A percentile compares a stretch with the other conserved stretches of the same genome.
Conservation (phyloP, 2,888 invertebrate genomes). For the Drosophila colorata region DNA sequence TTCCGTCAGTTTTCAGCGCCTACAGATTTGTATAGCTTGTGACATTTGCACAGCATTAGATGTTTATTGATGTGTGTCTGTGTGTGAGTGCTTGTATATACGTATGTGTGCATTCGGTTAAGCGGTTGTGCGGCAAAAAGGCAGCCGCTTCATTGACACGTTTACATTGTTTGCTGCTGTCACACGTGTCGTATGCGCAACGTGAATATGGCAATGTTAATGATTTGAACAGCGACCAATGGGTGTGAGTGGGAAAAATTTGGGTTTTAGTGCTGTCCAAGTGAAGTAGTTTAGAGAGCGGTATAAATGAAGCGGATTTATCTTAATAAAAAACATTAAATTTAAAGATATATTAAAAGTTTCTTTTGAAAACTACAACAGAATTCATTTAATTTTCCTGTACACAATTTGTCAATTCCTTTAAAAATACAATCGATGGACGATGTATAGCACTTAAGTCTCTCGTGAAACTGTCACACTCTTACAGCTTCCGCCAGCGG, state of each 20-base stretch:
- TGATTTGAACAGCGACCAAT: constrained; percentile 51
- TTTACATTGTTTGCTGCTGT: constrained; percentile 42
- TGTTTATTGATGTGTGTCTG: constrained; percentile 56
- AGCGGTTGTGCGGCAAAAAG: constrained; percentile 61
- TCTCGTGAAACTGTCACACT: not conserved
- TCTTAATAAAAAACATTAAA: no score
- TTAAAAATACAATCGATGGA: not conserved
- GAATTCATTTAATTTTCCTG: not conserved
- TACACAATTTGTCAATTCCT: not conserved
- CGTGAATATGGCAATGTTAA: constrained; percentile 53
- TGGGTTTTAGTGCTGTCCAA: constrained; percentile 50
- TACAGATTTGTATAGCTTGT: constrained; percentile 72
- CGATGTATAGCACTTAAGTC: not conserved
- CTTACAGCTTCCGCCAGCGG: not conserved
- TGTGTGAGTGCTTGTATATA: constrained; percentile 10
- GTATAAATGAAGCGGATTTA: constrained; percentile 58
- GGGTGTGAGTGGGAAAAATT: constrained; percentile 9
- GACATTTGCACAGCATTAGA: constrained; percentile 71
- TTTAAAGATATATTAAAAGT: no score
- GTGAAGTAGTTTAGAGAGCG: constrained; percentile 57
- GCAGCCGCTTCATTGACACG: constrained; percentile 50
- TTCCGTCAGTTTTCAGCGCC: constrained; percentile 38
- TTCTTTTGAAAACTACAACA: no score
- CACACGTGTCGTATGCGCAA: constrained; percentile 66
- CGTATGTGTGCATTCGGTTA: constrained; percentile 45